A percentile compares a stretch with the other conserved stretches of the same genome.
Evolutionary conservation across 1,140 invertebrate species (phyloP).

Genomic region (Dufourea novaeangliae): DNA sequence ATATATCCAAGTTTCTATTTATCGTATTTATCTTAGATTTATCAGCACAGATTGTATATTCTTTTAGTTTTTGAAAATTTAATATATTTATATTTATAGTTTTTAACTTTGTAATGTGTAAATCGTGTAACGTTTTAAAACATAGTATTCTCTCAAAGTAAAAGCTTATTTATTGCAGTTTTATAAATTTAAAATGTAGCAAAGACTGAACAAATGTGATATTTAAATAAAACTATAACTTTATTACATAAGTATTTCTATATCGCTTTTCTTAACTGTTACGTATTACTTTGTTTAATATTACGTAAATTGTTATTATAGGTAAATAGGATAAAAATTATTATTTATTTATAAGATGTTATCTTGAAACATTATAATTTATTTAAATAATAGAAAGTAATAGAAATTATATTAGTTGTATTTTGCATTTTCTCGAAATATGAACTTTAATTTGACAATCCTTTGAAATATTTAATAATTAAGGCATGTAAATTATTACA

Average conservation of each 20-base stretch:
- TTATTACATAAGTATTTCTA: constrained; percentile 34
- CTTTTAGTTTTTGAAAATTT: constrained; percentile 10
- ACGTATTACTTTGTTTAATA: constrained; percentile 17
- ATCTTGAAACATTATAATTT: neutral
- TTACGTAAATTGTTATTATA: constrained; percentile 11
- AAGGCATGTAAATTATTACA: constrained; percentile 27
- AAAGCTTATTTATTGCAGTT: constrained; percentile 25
- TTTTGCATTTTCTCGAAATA: constrained; percentile 18
- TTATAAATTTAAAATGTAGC: constrained; percentile 16
- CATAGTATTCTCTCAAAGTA: constrained; percentile 1
- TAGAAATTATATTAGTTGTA: neutral
- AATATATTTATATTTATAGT: constrained; percentile 7
- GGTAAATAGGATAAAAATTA: neutral
- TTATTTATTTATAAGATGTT: constrained; percentile 10
- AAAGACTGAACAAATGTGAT: constrained; percentile 63
- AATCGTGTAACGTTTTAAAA: neutral
- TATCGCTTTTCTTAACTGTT: neutral
- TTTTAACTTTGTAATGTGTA: neutral
- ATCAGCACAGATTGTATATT: constrained; percentile 1
- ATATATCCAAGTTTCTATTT: constrained; percentile 23
- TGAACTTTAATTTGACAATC: constrained; percentile 15
- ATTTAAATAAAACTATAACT: constrained; percentile 39
- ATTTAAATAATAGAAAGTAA: constrained; percentile 7
- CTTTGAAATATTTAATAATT: constrained; percentile 6
- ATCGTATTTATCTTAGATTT: constrained; percentile 21